These are phyloP conservation scores for Petromus typicus DNA, from an alignment of 2,113 vertebrate species.

Conservation along the genomic window DNA sequence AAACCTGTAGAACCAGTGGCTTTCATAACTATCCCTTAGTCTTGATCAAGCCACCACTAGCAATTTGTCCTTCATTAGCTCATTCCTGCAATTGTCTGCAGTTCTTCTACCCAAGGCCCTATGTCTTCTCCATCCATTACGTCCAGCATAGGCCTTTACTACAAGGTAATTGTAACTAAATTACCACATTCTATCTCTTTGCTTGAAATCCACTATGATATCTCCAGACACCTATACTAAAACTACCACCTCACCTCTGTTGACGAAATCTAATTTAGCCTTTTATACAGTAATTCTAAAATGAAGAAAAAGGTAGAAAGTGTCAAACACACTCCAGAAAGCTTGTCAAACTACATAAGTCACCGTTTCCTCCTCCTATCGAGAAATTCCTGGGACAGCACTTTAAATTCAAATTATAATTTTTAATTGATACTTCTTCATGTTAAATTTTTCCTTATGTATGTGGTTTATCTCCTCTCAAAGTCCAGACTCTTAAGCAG, in stretches of 20 bases:
- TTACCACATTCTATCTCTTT: slow-evolving; percentile 21
- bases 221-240: background rate
- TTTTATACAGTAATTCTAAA: slow-evolving; percentile 29
- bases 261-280: slow-evolving; percentile 9
- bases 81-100: background rate
- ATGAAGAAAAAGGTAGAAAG: background rate
- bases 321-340: background rate
- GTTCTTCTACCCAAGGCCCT: background rate
- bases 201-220: background rate
- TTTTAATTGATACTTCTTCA: background rate
- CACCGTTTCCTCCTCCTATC: background rate
- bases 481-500: background rate
- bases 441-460: background rate
- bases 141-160: background rate
- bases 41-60: background rate
- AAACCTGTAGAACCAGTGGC: background rate
- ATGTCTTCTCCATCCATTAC: background rate
- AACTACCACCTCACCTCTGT: background rate
- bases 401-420: background rate
- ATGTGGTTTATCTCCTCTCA: background rate
- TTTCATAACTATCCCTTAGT: background rate
- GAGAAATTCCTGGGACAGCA: background rate
- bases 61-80: background rate
- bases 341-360: background rate
- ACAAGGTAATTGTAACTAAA: background rate